A percentile compares a stretch with the other conserved stretches of the same genome.
Conservation (phyloP, 2,113 vertebrate genomes). For the Dromaius novaehollandiae region DNA sequence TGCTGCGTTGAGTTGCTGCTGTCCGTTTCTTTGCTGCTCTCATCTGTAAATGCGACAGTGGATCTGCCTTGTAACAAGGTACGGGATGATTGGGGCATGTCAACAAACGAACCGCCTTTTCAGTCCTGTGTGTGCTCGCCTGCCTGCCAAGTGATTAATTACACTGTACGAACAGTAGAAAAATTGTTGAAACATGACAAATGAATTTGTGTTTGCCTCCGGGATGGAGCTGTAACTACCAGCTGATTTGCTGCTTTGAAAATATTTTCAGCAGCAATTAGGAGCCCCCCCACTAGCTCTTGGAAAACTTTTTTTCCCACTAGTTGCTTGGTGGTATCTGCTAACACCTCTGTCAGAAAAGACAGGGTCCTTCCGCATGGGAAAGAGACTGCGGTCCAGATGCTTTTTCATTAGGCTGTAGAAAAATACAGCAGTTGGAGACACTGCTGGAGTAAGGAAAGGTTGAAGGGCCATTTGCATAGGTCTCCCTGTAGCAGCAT, state of each 20-base stretch:
- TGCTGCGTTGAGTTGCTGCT: neutral
- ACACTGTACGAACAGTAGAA: conserved; percentile 43
- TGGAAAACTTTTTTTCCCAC: neutral
- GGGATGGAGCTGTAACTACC: conserved; percentile 35
- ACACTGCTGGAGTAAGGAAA: neutral
- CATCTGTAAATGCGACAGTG: neutral
- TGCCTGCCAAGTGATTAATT: conserved; percentile 70
- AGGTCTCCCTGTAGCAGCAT: neutral
- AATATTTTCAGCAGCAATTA: conserved; percentile 64
- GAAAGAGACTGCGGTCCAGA: neutral
- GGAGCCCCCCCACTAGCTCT: neutral
- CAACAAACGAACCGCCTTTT: conserved; percentile 34
- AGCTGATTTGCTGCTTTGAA: conserved; percentile 44
- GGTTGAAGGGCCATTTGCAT: neutral
- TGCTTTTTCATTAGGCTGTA: neutral
- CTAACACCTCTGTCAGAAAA: neutral
- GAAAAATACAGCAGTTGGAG: neutral
- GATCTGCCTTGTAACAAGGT: neutral
- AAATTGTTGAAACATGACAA: conserved; percentile 62
- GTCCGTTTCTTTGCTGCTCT: neutral
- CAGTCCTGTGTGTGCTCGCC: conserved; percentile 13
- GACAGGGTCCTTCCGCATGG: neutral
- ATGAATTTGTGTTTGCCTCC: conserved; percentile 62
- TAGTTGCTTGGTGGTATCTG: neutral
- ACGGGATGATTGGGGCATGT: neutral